Percentiles rank a stretch among this genome's conserved stretches.
Conservation (phyloP, 2,888 invertebrate genomes). For the Rotaria sp. region DNA sequence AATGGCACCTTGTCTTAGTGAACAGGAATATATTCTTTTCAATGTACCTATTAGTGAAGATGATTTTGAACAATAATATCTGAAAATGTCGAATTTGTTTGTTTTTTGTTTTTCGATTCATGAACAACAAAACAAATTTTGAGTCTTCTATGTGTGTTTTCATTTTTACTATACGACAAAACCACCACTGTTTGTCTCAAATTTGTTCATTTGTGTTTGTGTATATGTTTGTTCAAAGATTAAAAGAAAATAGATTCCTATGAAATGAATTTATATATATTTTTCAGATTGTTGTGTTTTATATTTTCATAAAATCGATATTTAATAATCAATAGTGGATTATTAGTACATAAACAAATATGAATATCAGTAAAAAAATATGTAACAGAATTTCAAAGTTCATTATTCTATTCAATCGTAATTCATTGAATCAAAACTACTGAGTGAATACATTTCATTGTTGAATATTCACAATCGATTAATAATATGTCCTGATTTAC, state of each 20-base stretch:
- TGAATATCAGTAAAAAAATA: no score
- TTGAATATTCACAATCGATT: no score
- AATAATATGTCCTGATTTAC: no score
- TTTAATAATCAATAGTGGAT: no score
- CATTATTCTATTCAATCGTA: no score
- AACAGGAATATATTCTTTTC: background rate
- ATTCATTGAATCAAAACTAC: no score
- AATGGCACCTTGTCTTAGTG: background rate
- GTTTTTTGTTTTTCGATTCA: background rate
- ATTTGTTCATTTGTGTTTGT: background rate
- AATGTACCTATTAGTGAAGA: background rate
- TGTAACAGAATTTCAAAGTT: no score
- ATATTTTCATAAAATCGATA: background rate
- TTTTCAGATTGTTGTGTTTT: background rate
- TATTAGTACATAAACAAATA: no score
- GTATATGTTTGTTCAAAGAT: background rate
- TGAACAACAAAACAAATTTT: background rate
- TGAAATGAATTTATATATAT: background rate
- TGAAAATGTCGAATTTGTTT: background rate
- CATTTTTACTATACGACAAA: background rate
- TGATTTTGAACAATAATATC: background rate
- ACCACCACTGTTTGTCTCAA: background rate
- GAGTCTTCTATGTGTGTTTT: background rate
- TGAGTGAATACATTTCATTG: no score
- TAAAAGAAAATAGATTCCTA: background rate